Conservation (phyloP, 2,113 vertebrate species). For the Hyperopisus bebe region DNA sequence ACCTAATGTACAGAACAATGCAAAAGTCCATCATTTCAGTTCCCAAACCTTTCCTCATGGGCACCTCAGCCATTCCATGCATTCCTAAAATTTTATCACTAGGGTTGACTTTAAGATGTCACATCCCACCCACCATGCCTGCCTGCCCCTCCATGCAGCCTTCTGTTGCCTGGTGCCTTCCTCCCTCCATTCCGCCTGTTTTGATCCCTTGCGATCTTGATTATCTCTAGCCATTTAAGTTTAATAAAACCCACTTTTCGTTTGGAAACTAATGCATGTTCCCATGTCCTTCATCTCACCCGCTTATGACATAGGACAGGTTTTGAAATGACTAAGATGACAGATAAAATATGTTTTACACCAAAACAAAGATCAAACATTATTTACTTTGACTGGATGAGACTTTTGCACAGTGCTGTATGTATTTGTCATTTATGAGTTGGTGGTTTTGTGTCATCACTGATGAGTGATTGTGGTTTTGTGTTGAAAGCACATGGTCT, state of each 20-base stretch:
- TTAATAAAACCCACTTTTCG: too few relatives aligned
- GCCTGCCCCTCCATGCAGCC: background rate
- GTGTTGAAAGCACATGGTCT: background rate
- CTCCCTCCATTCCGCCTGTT: too few relatives aligned
- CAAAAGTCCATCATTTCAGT: background rate
- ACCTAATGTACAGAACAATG: too few relatives aligned
- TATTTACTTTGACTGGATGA: background rate
- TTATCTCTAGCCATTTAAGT: too few relatives aligned
- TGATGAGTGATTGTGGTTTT: slow-evolving; percentile 14
- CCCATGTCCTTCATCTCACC: too few relatives aligned
- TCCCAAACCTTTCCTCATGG: background rate
- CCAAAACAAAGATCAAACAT: background rate
- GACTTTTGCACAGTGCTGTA: background rate
- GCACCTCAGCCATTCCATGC: background rate
- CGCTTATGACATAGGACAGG: too few relatives aligned
- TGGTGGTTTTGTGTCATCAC: background rate
- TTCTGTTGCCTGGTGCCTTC: too few relatives aligned
- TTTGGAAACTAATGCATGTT: too few relatives aligned
- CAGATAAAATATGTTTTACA: too few relatives aligned
- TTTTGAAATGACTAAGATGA: too few relatives aligned
- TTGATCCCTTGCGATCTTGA: too few relatives aligned
- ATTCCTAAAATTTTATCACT: background rate
- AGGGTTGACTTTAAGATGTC: background rate
- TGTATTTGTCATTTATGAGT: background rate
- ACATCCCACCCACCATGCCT: background rate